A percentile compares a stretch with the other conserved stretches of the same genome.
phyloP scores from a whole-genome alignment of 2,113 vertebrate species.

The Cryptomyrus ogoouensis region DNA sequence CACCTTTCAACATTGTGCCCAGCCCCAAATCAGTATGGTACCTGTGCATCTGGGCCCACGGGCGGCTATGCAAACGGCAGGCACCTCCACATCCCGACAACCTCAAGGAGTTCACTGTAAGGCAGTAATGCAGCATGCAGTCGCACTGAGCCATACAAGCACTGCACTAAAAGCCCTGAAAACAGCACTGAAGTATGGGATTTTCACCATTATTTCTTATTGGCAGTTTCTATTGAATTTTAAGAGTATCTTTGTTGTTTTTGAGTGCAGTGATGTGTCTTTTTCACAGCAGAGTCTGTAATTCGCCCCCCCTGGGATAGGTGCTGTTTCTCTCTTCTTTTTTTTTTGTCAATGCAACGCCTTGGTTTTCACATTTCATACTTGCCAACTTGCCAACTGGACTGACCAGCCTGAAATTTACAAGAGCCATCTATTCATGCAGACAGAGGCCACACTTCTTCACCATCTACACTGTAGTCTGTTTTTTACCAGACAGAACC shows the following conservation, averaged over 20 bases:
- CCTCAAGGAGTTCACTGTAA: slow-evolving; percentile 84
- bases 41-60: slow-evolving; percentile 85
- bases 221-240: not conserved
- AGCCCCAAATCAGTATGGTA: slow-evolving; percentile 92
- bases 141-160: not conserved
- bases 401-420: not conserved
- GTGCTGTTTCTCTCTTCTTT: not conserved
- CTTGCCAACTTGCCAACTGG: not conserved
- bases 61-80: slow-evolving; percentile 67
- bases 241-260: not conserved
- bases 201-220: not conserved
- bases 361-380: not conserved
- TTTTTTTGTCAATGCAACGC: not conserved
- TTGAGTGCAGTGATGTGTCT: not conserved
- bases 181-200: not conserved
- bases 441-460: not conserved
- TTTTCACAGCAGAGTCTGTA: not conserved
- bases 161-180: not conserved
- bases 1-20: slow-evolving; percentile 89
- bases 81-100: slow-evolving; percentile 71
- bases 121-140: slow-evolving; percentile 22
- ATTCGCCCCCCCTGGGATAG: not conserved
- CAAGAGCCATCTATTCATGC: not conserved
- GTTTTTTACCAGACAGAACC: not conserved
- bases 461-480: not conserved